These are phyloP conservation scores for Pteropus rufus DNA, from an alignment of 2,797 vertebrate genomes.

Conservation along the genomic window DNA sequence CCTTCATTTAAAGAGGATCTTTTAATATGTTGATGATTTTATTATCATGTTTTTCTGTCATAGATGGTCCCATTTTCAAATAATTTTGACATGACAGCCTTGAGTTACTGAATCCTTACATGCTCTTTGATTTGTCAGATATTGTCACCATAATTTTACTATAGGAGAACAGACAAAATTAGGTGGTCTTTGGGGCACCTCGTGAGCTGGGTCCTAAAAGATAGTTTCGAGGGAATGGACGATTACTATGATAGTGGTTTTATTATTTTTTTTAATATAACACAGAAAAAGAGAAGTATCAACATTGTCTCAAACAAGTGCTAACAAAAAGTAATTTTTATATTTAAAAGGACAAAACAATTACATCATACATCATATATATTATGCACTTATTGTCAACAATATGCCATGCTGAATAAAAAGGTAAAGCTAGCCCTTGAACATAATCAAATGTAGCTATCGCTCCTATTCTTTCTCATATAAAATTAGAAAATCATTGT, in stretches of 20 bases:
- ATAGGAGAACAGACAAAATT: background rate
- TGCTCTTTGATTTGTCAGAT: background rate
- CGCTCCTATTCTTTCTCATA: background rate
- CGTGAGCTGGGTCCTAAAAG: background rate
- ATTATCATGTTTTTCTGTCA: background rate
- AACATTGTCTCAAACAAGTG: background rate
- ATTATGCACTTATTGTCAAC: background rate
- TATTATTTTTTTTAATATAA: background rate
- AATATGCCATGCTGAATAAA: background rate
- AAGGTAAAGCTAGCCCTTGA: background rate
- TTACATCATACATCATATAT: background rate
- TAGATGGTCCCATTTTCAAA: background rate
- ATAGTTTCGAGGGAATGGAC: background rate
- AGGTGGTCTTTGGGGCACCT: background rate
- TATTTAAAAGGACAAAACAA: background rate
- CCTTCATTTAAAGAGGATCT: slow-evolving; percentile 31
- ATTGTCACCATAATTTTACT: background rate
- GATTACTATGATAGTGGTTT: too few species aligned
- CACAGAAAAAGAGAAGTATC: background rate
- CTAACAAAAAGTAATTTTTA: background rate
- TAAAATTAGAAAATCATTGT: background rate
- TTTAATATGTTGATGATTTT: background rate
- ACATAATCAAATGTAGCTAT: background rate
- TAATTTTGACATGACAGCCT: background rate
- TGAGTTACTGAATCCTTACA: background rate